These are phyloP conservation scores for Tachyglossus aculeatus DNA, from an alignment of 2,797 vertebrate genomes.

Conservation along the genomic window DNA sequence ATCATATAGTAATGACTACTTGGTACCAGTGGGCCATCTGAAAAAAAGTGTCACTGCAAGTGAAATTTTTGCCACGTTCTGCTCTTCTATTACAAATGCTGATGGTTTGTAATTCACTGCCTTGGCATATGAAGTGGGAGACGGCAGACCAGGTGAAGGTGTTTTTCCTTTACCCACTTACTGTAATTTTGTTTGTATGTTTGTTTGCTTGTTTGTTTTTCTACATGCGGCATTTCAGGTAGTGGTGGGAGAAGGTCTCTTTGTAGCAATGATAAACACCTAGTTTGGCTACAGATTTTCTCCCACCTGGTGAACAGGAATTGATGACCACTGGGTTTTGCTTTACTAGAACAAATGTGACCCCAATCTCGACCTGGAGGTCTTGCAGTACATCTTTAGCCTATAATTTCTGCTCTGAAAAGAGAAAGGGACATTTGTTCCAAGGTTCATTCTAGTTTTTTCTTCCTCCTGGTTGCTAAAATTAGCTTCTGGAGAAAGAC, in stretches of 20 bases:
- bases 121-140: slow-evolving; percentile 9
- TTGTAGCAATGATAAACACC: slow-evolving; percentile 38
- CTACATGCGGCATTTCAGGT: slow-evolving; percentile 33
- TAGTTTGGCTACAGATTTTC: slow-evolving; percentile 22
- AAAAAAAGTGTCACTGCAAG: slow-evolving; percentile 52
- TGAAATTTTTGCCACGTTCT: slow-evolving; percentile 41
- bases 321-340: slow-evolving; percentile 49
- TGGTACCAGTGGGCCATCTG: slow-evolving; percentile 45
- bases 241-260: slow-evolving; percentile 18
- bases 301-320: slow-evolving; percentile 23
- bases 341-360: slow-evolving; percentile 55
- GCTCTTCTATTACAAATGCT: slow-evolving; percentile 35
- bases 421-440: slow-evolving; percentile 11
- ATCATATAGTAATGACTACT: slow-evolving; percentile 35
- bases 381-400: slow-evolving; percentile 13
- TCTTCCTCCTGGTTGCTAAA: background rate
- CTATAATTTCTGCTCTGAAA: slow-evolving; percentile 34
- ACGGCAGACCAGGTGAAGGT: too few species aligned
- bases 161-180: too few species aligned
- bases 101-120: slow-evolving; percentile 14
- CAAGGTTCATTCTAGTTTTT: background rate
- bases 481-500: too few species aligned
- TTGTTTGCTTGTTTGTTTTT: background rate
- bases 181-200: slow-evolving; percentile 48
- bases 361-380: slow-evolving; percentile 39